Base-by-base conservation (phyloP, 2,888 invertebrate genomes). In the Chymomyza amoena region DNA sequence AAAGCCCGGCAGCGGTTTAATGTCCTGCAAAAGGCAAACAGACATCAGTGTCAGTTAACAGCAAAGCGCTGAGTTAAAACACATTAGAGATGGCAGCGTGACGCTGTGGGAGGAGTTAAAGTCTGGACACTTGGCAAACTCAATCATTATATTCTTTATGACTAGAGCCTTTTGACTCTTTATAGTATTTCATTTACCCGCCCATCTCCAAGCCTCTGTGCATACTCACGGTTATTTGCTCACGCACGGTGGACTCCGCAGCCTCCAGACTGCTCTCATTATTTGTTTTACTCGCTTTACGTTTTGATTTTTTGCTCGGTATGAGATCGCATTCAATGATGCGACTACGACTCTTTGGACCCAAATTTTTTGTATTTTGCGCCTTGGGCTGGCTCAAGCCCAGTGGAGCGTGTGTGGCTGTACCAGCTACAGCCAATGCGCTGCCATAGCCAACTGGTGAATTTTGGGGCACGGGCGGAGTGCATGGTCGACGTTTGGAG, bases 1-100 rank as follows among this genome's bases (percentile, higher is more conserved):
- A 89, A 96, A 96, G 60, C 96, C 96, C 6, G 96, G 96, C 70
- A 96, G 90, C 6, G 96, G 95, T 67, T 90, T 91, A 9, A 91
- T 89, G 61, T 91, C 89, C 91, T 90, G 69, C 2, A 51, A 39
- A 39, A 7, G 63, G 13, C 39, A 45, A 45, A 45, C 10, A 10
- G 39, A 13, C 39, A 13, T 45, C 39, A 39, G 13, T 13, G 39
- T 39, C 39, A 39, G 39, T 39, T 39, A 39, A 13, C 9, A 39
- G 39, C 13, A 9, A 9, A 39, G 39, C 39, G 10, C 39, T 3
- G 10, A 10, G 39, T 39, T 39, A 39, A 9, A 39, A 13, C 39
- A 45, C 5, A 45, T 45, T 45, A 45, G 39, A 45, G 39, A 45
- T 13, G 39, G 6, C 13, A 4, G 39, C 39, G 39, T 45, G 39